A percentile compares a stretch with the other conserved stretches of the same genome.
Evolutionary conservation across 2,113 vertebrate genomes (phyloP).

Genomic region (Oenanthe oenanthe): DNA sequence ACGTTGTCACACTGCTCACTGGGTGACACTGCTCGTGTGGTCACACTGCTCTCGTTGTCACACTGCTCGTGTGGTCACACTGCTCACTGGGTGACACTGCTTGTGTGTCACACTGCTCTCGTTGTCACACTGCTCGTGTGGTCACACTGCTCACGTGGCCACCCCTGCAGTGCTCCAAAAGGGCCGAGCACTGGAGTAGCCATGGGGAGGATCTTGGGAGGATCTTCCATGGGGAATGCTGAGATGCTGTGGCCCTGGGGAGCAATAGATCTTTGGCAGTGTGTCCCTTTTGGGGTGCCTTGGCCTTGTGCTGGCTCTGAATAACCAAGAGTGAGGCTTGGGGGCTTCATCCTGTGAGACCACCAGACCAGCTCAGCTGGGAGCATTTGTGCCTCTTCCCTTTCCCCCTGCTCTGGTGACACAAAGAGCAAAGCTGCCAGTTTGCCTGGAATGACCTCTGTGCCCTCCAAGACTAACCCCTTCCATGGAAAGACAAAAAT

Average conservation of each 20-base stretch:
- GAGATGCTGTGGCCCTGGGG: not conserved
- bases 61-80: too few species aligned
- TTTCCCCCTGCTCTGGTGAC: not conserved
- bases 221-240: not conserved
- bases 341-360: not conserved
- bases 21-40: too few species aligned
- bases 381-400: not conserved
- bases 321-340: rapidly evolving
- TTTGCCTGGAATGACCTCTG: slow-evolving; percentile 41
- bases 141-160: not conserved
- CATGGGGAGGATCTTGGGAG: not conserved
- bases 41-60: not conserved
- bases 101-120: too few species aligned
- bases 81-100: too few species aligned
- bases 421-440: slow-evolving; percentile 60
- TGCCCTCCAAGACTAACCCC: slow-evolving; percentile 48
- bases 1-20: rapidly evolving
- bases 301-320: not conserved
- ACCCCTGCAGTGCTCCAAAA: not conserved
- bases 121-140: too few species aligned
- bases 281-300: not conserved
- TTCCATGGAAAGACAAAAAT: slow-evolving; percentile 45
- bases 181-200: rapidly evolving
- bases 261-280: not conserved
- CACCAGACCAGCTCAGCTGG: not conserved